Base-by-base conservation (phyloP, 2,797 vertebrate species). In the Schizopygopsis pylzovi region DNA sequence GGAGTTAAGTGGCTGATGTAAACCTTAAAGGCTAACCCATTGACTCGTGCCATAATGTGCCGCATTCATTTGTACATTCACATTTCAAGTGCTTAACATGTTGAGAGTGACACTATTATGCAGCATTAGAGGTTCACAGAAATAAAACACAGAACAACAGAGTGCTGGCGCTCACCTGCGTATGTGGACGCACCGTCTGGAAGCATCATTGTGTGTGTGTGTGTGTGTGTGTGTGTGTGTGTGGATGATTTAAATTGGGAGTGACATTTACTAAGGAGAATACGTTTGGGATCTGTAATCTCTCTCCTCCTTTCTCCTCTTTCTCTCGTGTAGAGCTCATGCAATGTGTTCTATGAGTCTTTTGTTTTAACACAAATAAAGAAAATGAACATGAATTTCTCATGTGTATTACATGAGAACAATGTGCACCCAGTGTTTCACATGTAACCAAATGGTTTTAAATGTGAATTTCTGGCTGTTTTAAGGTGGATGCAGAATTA, bases 191-290 rank as follows among this genome's bases (percentile, higher is more conserved):
- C 33, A 52, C 25, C 9, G 4, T 33, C 33, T 22, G 37, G 33
- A 63, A 61, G 73, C 33, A 25, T 76, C 22, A 33, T 79, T 70
- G 20, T 56, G 78, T 59, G 25, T 76, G 72, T 87, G 54, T 79
- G 28, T 33, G 28, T 33, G 28, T 33, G 80, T 86, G 70, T 77
- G 61, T 28, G 28, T 33, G 28, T 33, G 28, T 33, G 80, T 86
- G 70, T 77, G 61, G 56, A 65, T 73, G 82, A 84, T 85, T 52
- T 47, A 47, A 22, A 84, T 85, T 54, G 37, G 10, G 61, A 47
- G 82, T 77, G 78, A 73, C 82, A 87, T 79, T 49, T 67, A 79
- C 54, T 79, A 25, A 86, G 39, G 65, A 49, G 70, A 59, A 82
- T 16, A 73, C 56, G 75, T 56, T 45, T 52, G 39, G 37, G 12